Percentiles rank a stretch among this genome's conserved stretches.
Conservation (phyloP, 2,888 invertebrate species). For the Portevinia maculata region DNA sequence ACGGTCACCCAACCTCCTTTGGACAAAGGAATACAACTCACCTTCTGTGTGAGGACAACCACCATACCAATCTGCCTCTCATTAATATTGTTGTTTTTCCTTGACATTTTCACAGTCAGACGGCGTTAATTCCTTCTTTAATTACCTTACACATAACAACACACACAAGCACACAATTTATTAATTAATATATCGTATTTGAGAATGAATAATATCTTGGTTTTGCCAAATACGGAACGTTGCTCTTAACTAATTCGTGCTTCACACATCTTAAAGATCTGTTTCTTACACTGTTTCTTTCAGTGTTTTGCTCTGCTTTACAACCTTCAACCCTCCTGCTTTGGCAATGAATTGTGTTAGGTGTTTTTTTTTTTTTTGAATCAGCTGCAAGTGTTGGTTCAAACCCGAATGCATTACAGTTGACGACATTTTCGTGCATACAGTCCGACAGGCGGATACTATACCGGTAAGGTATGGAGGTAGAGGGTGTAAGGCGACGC, state of each 20-base stretch:
- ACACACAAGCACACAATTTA: constrained; percentile 1
- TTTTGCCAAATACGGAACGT: constrained; percentile 38
- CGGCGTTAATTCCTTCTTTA: background rate
- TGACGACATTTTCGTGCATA: background rate
- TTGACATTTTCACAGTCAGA: constrained; percentile 25
- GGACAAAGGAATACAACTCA: background rate
- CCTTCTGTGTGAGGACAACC: background rate
- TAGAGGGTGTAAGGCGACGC: constrained; percentile 26
- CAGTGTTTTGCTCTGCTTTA: constrained; percentile 14
- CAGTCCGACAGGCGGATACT: background rate
- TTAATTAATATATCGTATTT: constrained; percentile 51
- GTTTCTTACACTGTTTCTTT: constrained; percentile 37
- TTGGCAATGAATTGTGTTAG: constrained; percentile 22
- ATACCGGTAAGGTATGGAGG: background rate
- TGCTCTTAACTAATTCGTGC: constrained; percentile 15
- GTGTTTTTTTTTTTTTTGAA: constrained; percentile 1
- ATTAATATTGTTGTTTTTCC: background rate
- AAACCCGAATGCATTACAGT: constrained; percentile 2
- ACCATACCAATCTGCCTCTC: background rate
- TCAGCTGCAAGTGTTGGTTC: constrained; percentile 31
- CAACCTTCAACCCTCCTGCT: constrained; percentile 64
- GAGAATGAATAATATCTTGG: constrained; percentile 50
- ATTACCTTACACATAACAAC: constrained; percentile 1
- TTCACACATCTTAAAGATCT: constrained; percentile 33
- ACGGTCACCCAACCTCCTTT: background rate